Evolutionary conservation across 1,140 invertebrate genomes (phyloP), one percentile per base, ranked within the genome.

Genomic region (Caenorhabditis briggsae): DNA sequence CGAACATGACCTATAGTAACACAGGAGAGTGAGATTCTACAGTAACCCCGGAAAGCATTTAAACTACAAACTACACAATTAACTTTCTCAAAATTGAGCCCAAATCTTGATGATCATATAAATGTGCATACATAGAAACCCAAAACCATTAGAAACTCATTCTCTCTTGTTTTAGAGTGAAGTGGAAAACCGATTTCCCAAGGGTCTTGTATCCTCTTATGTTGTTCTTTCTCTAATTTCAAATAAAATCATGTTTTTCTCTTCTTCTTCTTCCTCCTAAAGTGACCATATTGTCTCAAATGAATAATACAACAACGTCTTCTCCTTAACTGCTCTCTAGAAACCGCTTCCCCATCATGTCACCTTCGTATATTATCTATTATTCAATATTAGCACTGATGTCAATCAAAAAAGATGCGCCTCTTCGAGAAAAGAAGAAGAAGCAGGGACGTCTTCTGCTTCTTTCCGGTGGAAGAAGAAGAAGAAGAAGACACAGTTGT

Each of bases 301-400:
- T 61, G 59, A 61, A 61, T 61, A 61, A 61, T 25, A 61, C 59
- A 61, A 61, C 20, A 61, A n/a, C 56, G 12, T 41, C 12, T 33
- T 25, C 61, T 33, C 61, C 18, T 41, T n/a, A 6, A 11, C 33
- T 33, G 33, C 33, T 33, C 33, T 33, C 33, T 33, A 33, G 33
- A 33, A 33, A 33, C 8, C 12, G 6, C n/a, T 78, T 25, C 33
- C 46, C n/a, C 23, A 3, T 25, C 23, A 8, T 61, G 23, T 61
- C 59, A 23, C 23, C 20, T 20, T 65, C 33, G 61, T 65, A 65
- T 78, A 78, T 78, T 78, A 78, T 78, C 70, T 78, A 78, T 78
- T 78, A 78, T 78, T 78, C 70, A 78, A 78, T 78, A 50, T 78
- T 78, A 50, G 70, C n/a, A 50, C 46, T 50, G 46, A 50, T 53